phyloP scores from a whole-genome alignment of 1,140 invertebrate genomes.

The Platyscapa corneri region DNA sequence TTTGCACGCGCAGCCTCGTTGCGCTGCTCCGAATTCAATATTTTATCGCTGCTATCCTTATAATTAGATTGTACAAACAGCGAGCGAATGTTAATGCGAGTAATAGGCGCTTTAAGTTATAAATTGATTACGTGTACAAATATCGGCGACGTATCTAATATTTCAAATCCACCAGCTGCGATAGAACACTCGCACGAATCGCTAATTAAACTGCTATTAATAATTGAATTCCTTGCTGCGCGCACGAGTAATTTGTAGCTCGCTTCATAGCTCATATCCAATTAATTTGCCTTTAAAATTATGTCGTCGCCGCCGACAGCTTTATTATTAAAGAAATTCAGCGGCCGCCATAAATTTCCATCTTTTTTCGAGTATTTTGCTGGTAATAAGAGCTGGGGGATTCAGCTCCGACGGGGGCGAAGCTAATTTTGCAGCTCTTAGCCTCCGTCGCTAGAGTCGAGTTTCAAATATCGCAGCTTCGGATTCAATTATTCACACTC shows the following conservation, averaged over 20 bases:
- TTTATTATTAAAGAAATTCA: neutral
- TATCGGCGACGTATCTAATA: neutral
- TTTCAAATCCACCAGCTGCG: too few relatives aligned
- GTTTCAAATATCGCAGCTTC: neutral
- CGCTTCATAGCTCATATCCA: neutral
- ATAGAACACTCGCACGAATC: neutral
- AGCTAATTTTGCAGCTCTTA: constrained; percentile 7
- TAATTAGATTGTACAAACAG: too few relatives aligned
- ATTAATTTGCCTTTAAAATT: constrained; percentile 1
- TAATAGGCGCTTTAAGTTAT: too few relatives aligned
- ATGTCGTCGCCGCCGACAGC: neutral
- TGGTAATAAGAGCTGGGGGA: neutral
- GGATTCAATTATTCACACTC: neutral
- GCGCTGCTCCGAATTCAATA: too few relatives aligned
- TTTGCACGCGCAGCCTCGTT: too few relatives aligned
- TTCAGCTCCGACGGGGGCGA: neutral
- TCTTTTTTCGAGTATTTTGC: neutral
- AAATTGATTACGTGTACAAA: neutral
- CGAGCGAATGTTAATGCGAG: too few relatives aligned
- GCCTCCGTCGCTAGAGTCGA: neutral
- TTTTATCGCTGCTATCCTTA: too few relatives aligned
- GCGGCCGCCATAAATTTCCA: neutral
- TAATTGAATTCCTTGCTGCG: neutral
- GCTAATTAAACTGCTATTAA: neutral
- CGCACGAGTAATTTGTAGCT: neutral